phyloP scores from a whole-genome alignment of 1,140 invertebrate genomes.

The Ceratina japonica region DNA sequence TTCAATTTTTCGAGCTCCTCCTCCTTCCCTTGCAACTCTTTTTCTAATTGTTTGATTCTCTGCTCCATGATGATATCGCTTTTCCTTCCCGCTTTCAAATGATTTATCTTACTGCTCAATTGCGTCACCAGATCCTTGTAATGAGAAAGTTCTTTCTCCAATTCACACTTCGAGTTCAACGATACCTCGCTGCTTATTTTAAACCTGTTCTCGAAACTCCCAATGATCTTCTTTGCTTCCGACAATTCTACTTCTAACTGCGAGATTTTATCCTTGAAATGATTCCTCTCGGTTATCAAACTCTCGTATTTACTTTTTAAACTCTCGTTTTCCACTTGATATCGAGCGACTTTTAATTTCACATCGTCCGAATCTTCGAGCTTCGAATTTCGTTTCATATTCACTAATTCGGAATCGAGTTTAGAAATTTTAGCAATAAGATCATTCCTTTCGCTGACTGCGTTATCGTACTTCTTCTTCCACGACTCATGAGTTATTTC shows the following conservation, averaged over 20 bases:
- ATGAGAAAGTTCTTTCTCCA: constrained; percentile 66
- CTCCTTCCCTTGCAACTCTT: constrained; percentile 67
- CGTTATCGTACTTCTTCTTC: constrained; percentile 71
- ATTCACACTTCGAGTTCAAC: constrained; percentile 50
- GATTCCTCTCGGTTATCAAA: constrained; percentile 63
- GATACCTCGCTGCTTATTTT: constrained; percentile 48
- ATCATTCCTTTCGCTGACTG: constrained; percentile 61
- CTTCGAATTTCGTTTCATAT: constrained; percentile 56
- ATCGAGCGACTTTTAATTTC: constrained; percentile 52
- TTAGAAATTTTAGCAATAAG: constrained; percentile 58
- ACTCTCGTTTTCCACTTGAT: constrained; percentile 64
- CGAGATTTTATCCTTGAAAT: constrained; percentile 65
- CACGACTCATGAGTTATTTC: constrained; percentile 72
- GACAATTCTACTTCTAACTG: constrained; percentile 67
- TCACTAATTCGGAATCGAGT: constrained; percentile 58
- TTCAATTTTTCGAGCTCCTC: constrained; percentile 62
- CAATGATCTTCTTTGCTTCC: constrained; percentile 61
- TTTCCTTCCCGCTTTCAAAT: constrained; percentile 52
- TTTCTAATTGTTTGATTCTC: constrained; percentile 68
- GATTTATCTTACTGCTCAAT: constrained; percentile 56
- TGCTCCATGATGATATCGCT: constrained; percentile 60
- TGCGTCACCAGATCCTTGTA: constrained; percentile 65
- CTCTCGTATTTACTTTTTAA: constrained; percentile 66
- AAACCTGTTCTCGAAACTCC: constrained; percentile 60
- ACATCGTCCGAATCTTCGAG: constrained; percentile 57